These are phyloP conservation scores for Mesoligia furuncula DNA, from an alignment of 2,888 invertebrate species.

Conservation along the genomic window DNA sequence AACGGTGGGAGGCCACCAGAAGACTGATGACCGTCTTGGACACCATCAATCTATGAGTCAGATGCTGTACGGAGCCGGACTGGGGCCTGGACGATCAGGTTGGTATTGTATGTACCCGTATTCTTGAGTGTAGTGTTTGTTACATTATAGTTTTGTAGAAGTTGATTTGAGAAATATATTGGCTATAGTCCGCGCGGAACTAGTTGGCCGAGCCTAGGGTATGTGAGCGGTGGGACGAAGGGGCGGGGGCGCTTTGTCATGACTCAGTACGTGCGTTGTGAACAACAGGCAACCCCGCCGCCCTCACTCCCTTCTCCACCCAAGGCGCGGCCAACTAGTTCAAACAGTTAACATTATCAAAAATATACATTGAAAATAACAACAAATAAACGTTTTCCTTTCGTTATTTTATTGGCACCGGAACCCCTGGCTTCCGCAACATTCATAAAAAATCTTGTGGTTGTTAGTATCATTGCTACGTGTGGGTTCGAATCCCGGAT, in stretches of 20 bases:
- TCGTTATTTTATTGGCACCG: background rate
- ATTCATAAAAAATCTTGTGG: background rate
- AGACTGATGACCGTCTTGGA: constrained; percentile 85
- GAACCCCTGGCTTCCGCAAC: background rate
- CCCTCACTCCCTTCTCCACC: too few species aligned
- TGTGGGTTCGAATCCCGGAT: background rate
- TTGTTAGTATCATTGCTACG: background rate
- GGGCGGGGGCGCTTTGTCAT: too few species aligned
- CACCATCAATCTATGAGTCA: constrained; percentile 90
- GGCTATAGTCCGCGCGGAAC: too few species aligned
- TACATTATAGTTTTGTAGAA: background rate
- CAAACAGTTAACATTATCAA: too few species aligned
- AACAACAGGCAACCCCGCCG: too few species aligned
- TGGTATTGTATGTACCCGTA: constrained; percentile 62
- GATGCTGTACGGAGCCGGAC: constrained; percentile 89
- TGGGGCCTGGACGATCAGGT: constrained; percentile 89
- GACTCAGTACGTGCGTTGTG: too few species aligned
- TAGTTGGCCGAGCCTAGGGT: too few species aligned
- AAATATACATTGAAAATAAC: too few species aligned
- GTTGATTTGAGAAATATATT: background rate
- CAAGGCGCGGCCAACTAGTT: too few species aligned
- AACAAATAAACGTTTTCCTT: too few species aligned
- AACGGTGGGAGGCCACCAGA: constrained; percentile 87
- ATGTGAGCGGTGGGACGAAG: too few species aligned
- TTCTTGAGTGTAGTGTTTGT: constrained; percentile 46